These are phyloP conservation scores for Orthosia incerta DNA, from an alignment of 2,888 invertebrate genomes.

Conservation along the genomic window DNA sequence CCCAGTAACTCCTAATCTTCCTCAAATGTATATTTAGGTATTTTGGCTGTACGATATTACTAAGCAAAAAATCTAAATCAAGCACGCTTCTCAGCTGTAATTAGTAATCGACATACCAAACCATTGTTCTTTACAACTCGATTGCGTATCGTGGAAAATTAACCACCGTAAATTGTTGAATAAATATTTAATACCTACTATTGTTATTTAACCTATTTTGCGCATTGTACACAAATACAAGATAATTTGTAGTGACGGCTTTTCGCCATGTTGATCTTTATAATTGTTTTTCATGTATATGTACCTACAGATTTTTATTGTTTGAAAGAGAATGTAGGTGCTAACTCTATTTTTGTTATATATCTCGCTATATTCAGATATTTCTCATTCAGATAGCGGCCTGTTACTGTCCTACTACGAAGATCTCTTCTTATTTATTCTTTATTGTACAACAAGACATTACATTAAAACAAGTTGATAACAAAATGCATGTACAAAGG, in stretches of 20 bases:
- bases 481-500: too few species aligned
- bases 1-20: not conserved
- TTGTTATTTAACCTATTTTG: slow-evolving; percentile 44
- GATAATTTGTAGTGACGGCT: slow-evolving; percentile 30
- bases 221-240: slow-evolving; percentile 32
- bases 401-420: too few species aligned
- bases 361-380: too few species aligned
- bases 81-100: slow-evolving; percentile 6
- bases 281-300: slow-evolving; percentile 33
- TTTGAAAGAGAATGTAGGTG: slow-evolving; percentile 20
- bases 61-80: not conserved
- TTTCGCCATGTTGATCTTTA: slow-evolving; percentile 41
- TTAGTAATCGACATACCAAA: slow-evolving; percentile 32
- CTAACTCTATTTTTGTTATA: not conserved
- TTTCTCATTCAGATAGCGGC: too few species aligned
- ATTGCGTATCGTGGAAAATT: slow-evolving; percentile 34
- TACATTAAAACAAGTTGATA: too few species aligned
- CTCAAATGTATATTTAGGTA: not conserved
- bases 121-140: slow-evolving; percentile 38
- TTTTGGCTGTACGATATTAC: not conserved
- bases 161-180: slow-evolving; percentile 36
- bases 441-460: too few species aligned
- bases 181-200: slow-evolving; percentile 30
- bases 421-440: too few species aligned
- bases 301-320: slow-evolving; percentile 24